Evolutionary conservation across 2,888 invertebrate genomes (phyloP), one percentile per base, ranked within the genome.

Genomic region (Ornithoptera priamus): DNA sequence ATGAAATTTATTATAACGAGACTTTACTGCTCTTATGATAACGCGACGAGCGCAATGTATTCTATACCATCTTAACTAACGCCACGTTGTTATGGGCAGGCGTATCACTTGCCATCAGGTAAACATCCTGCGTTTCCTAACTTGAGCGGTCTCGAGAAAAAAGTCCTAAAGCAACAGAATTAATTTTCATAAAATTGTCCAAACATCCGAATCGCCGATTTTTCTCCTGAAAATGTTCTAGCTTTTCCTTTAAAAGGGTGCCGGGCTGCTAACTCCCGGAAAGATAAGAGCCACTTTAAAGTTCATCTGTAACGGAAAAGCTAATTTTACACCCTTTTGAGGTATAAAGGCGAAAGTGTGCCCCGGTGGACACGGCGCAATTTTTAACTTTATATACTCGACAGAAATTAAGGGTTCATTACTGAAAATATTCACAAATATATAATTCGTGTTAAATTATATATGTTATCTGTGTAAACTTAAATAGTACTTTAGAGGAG

Each of bases 281-380:
- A 60, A 39, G 64, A 66, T 66, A 66, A 65, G 60, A 65, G 64
- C 39, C 61, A 69, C 61, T 69, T 58, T 30, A 61, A 61, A 65
- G 65, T 69, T 65, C 65, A 69, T 65, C 69, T 46, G 58, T 39
- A 65, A 65, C 65, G 61, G 61, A 62, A 65, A 62, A 65, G 53
- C 65, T 62, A 69, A 69, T 69, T 69, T 65, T 56, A 62, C 65
- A 65, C 57, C 61, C 57, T 69, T 57, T 62, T 69, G 56, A 60
- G 20, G 22, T 24, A 53, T 60, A 69, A 69, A 69, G 69, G 57
- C n/a, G 18, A 65, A 46, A 65, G 57, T 62, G 65, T 42, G 59
- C 42, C 20, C 24, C 59, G 7, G 46, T 36, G 50, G 30, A 50
- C n/a, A 58, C 42, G n/a, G 20, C 22, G 58, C 57, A 65, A 58